A percentile compares a stretch with the other conserved stretches of the same genome.
phyloP scores from a whole-genome alignment of 2,888 invertebrate genomes.

The Spatulosminthurus flaviceps region DNA sequence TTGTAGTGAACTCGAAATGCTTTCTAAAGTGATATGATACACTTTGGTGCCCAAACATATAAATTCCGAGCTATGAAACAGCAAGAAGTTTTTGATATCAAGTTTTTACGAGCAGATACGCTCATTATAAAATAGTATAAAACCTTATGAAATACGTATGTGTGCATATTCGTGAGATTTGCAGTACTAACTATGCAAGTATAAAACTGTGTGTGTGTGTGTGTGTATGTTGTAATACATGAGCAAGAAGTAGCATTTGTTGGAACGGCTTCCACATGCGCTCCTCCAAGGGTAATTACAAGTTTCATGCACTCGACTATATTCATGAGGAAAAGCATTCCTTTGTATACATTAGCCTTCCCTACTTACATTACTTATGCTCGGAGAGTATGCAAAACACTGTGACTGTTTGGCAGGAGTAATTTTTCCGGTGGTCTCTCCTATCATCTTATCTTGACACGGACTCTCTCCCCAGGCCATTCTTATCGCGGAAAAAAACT shows the following conservation, averaged over 20 bases:
- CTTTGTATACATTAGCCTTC: too few species aligned
- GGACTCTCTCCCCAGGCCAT: background rate
- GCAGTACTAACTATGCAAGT: too few species aligned
- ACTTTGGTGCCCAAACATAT: background rate
- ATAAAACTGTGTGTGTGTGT: too few species aligned
- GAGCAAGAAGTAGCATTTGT: too few species aligned
- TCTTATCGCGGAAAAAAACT: background rate
- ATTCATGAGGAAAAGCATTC: background rate
- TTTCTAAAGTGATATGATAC: slow-evolving; percentile 1
- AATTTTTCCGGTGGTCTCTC: background rate
- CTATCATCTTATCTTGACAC: background rate
- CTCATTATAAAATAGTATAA: too few species aligned
- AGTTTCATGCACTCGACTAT: background rate
- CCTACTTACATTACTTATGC: too few species aligned
- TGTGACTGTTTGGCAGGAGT: slow-evolving; percentile 15
- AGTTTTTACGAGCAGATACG: background rate
- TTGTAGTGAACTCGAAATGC: slow-evolving; percentile 16
- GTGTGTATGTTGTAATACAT: too few species aligned
- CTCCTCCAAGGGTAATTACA: background rate
- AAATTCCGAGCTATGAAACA: too few species aligned
- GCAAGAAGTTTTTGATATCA: background rate
- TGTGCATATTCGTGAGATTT: too few species aligned
- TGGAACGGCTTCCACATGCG: too few species aligned
- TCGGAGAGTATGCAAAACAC: background rate
- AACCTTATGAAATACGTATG: too few species aligned